Conservation (phyloP, 2,888 invertebrate species). For the Sarcophaga variegata region DNA sequence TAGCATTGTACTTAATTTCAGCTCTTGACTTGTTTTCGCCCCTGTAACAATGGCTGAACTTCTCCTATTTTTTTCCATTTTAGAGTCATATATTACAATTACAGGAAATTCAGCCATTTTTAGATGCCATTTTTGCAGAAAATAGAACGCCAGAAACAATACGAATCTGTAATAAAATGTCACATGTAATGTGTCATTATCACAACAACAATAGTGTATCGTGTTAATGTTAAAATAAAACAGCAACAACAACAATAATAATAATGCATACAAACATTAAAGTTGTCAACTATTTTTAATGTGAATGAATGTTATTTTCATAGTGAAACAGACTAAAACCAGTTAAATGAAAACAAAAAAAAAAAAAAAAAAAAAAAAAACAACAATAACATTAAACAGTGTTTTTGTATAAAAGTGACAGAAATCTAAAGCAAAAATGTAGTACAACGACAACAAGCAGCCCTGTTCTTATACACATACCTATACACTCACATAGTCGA, state of each 20-base stretch:
- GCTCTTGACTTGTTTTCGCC: too few relatives aligned
- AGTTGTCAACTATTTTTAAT: conserved; percentile 61
- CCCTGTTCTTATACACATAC: neutral
- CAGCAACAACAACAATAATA: conserved; percentile 56
- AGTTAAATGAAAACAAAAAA: neutral
- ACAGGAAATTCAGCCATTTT: neutral
- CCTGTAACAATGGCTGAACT: too few relatives aligned
- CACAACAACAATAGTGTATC: conserved; percentile 52
- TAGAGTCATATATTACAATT: too few relatives aligned
- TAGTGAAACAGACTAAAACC: conserved; percentile 23
- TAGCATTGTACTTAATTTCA: too few relatives aligned
- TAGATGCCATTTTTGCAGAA: conserved; percentile 7
- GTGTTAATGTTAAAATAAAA: conserved; percentile 14
- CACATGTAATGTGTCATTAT: conserved; percentile 56
- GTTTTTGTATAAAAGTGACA: conserved; percentile 41
- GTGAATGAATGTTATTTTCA: conserved; percentile 45
- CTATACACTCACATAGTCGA: neutral
- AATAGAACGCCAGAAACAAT: conserved; percentile 10
- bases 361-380: neutral
- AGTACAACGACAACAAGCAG: neutral
- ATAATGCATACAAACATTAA: conserved; percentile 54
- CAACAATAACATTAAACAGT: conserved; percentile 46
- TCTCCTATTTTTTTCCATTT: too few relatives aligned
- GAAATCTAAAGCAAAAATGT: neutral
- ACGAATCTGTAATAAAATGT: conserved; percentile 34